Evolutionary conservation across 2,113 vertebrate genomes (phyloP).

Genomic region (Gobio gobio): DNA sequence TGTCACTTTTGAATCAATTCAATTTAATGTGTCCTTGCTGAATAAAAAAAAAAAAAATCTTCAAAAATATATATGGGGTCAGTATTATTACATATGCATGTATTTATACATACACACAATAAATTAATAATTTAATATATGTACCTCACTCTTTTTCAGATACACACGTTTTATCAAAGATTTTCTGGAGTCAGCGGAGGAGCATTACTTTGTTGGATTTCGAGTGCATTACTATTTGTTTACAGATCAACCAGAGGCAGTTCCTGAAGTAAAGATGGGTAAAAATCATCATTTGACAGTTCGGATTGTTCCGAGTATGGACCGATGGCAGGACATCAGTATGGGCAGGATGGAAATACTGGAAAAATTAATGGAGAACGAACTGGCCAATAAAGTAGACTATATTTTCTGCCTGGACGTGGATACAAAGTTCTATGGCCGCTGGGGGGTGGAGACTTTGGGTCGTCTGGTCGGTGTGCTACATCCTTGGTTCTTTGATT

Average conservation of each 20-base stretch:
- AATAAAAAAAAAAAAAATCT: no score
- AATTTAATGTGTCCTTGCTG: no score
- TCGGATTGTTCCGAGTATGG: constrained; percentile 5
- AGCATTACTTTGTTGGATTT: constrained; percentile 69
- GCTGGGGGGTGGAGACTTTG: constrained; percentile 72
- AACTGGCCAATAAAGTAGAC: constrained; percentile 60
- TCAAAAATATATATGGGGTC: not conserved
- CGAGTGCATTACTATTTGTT: constrained; percentile 72
- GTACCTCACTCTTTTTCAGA: constrained; percentile 54
- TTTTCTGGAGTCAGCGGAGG: constrained; percentile 73
- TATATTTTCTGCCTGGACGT: constrained; percentile 75
- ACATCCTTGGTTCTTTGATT: constrained; percentile 68
- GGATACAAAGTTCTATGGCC: constrained; percentile 67
- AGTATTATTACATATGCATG: not conserved
- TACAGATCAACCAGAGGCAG: constrained; percentile 56
- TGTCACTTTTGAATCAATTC: no score
- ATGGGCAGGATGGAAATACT: constrained; percentile 71
- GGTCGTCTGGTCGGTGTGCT: constrained; percentile 70
- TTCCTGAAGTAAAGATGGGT: constrained; percentile 35
- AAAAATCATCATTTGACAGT: not conserved
- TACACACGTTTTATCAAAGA: constrained; percentile 54
- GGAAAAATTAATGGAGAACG: constrained; percentile 57
- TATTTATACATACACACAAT: no score
- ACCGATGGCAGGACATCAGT: constrained; percentile 75
- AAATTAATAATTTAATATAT: not conserved